Evolutionary conservation across 2,797 vertebrate species (phyloP), one percentile per base, ranked within the genome.

Genomic region (Pangasius macronema): DNA sequence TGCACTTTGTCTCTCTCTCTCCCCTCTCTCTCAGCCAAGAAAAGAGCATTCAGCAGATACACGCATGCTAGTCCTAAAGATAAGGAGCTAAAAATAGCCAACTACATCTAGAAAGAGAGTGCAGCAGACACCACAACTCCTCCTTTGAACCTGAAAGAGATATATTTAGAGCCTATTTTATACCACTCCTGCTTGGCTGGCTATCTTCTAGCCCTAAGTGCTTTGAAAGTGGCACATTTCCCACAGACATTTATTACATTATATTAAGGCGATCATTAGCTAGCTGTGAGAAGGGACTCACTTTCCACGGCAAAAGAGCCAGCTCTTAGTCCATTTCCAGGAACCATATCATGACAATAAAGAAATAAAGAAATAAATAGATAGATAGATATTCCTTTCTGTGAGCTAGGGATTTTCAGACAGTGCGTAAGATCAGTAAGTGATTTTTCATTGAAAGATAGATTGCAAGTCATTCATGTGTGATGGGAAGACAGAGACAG

Each of bases 61-160:
- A 46, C 7, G 4, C 81, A 51, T 63, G 11, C 24, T 63, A 65
- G 42, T 65, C 16, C 13, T 65, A 82, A 82, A 82, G 59, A 82
- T 82, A 67, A 82, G 42, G 14, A 49, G 39, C 81, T 67, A 82
- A 67, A 67, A 65, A 65, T 67, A 82, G 39, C 77, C 22, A 27
- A 24, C 55, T 27, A 14, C 57, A 82, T 14, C 49, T 70, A 68
- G 46, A 51, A 51, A 70, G 16, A 67, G 63, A 36, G 63, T 36
- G 30, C 63, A 36, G n/a, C 65, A 55, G 59, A 82, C 59, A 65
- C 59, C 81, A 49, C 27, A 67, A 49, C 8, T 65, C 81, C 39
- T 82, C 59, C 39, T 67, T 30, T 67, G 61, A 82, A 82, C 81
- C 81, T 51, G 39, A 82, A 82, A 27, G 30, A 70, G 61, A 83